A percentile compares a stretch with the other conserved stretches of the same genome.
Conservation (phyloP, 1,140 invertebrate species). For the Psilanteris sp. region DNA sequence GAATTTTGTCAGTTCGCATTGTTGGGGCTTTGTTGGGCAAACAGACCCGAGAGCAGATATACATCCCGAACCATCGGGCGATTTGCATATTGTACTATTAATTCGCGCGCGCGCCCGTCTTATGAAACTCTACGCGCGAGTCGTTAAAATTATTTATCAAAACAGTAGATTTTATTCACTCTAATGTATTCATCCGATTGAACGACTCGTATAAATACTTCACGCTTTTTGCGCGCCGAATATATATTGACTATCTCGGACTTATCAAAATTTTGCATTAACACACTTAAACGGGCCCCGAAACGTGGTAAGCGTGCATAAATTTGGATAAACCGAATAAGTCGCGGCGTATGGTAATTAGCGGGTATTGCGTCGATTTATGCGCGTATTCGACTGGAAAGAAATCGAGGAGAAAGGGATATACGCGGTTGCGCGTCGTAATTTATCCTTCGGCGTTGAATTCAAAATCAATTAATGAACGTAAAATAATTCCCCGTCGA, state of each 20-base stretch:
- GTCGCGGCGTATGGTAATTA: constrained; percentile 31
- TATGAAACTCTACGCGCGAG: background rate
- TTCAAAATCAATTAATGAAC: constrained; percentile 30
- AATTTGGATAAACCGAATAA: constrained; percentile 42
- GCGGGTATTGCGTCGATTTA: constrained; percentile 21
- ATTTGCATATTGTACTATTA: too few species aligned
- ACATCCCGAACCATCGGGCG: too few species aligned
- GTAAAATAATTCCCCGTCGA: constrained; percentile 34
- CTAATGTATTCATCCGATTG: constrained; percentile 29
- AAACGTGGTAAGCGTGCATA: constrained; percentile 22
- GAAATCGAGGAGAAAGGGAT: constrained; percentile 4
- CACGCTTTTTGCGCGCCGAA: constrained; percentile 17
- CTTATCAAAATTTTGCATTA: constrained; percentile 52
- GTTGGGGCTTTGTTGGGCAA: too few species aligned
- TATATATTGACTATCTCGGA: constrained; percentile 23
- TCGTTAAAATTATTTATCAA: constrained; percentile 13
- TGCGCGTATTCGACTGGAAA: constrained; percentile 6
- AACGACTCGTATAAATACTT: constrained; percentile 11
- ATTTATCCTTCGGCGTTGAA: constrained; percentile 11
- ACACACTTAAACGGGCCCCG: constrained; percentile 9
- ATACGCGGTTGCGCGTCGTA: too few species aligned
- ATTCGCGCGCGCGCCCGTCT: too few species aligned
- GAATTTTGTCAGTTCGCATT: too few species aligned
- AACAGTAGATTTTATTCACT: constrained; percentile 8
- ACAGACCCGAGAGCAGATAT: too few species aligned